phyloP scores from a whole-genome alignment of 2,113 vertebrate genomes.

The Pungitius pungitius region DNA sequence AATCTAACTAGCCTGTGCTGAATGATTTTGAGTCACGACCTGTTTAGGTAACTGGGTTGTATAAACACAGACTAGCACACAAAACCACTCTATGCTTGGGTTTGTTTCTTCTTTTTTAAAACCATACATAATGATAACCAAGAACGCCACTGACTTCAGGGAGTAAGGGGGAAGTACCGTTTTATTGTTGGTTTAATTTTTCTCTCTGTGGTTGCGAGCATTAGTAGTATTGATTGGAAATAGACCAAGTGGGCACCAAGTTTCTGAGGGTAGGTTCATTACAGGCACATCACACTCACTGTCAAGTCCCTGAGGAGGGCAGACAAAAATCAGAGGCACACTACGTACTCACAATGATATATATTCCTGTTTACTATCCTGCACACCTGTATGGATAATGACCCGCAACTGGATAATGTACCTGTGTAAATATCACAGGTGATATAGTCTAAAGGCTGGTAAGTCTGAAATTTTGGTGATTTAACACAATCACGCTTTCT shows the following conservation, averaged over 20 bases:
- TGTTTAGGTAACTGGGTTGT: not conserved
- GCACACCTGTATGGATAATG: slow-evolving; percentile 35
- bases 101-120: slow-evolving; percentile 18
- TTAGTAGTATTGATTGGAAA: slow-evolving; percentile 21
- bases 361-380: slow-evolving; percentile 28
- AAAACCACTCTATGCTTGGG: not conserved
- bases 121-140: slow-evolving; percentile 6
- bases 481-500: not conserved
- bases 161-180: not conserved
- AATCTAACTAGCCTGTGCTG: not conserved
- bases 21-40: not conserved
- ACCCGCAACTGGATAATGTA: slow-evolving; percentile 19
- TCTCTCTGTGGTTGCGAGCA: not conserved
- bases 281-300: slow-evolving; percentile 24
- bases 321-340: slow-evolving; percentile 1
- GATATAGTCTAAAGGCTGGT: slow-evolving; percentile 10
- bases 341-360: slow-evolving; percentile 4
- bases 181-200: slow-evolving; percentile 13
- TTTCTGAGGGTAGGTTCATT: slow-evolving; percentile 30
- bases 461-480: not conserved
- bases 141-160: not conserved
- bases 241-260: not conserved
- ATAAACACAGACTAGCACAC: not conserved
- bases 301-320: slow-evolving; percentile 8
- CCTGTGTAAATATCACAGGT: slow-evolving; percentile 15